phyloP scores from a whole-genome alignment of 2,113 vertebrate genomes.

The Trogon melanurus region DNA sequence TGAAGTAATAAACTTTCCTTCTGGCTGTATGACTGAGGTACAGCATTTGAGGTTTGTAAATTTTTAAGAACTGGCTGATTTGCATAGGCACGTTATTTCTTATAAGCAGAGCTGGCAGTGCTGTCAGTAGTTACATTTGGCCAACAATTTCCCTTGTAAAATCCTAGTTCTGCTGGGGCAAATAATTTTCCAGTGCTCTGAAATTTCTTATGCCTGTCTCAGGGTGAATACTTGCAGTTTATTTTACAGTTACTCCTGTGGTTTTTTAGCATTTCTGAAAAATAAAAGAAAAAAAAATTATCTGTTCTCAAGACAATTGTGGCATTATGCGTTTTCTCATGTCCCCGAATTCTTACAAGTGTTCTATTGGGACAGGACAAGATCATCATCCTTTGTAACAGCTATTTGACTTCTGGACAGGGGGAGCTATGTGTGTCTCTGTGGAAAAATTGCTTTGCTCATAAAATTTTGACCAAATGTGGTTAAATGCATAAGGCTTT shows the following conservation, averaged over 20 bases:
- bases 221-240: constrained; percentile 14
- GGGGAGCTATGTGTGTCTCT: neutral
- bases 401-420: neutral
- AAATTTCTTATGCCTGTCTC: constrained; percentile 34
- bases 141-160: constrained; percentile 38
- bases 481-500: constrained; percentile 8
- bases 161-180: constrained; percentile 15
- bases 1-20: neutral
- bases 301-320: constrained; percentile 15
- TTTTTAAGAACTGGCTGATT: constrained; percentile 33
- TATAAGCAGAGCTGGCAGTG: neutral
- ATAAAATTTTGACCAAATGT: neutral
- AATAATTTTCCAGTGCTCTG: constrained; percentile 43
- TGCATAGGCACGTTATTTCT: neutral
- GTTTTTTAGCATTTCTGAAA: neutral
- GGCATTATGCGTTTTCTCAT: neutral
- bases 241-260: constrained; percentile 10
- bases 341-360: neutral
- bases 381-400: neutral
- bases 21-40: neutral
- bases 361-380: neutral
- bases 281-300: neutral
- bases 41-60: neutral
- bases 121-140: neutral
- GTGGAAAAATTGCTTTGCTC: neutral